phyloP scores from a whole-genome alignment of 2,113 vertebrate genomes.

The Maccullochella peelii region DNA sequence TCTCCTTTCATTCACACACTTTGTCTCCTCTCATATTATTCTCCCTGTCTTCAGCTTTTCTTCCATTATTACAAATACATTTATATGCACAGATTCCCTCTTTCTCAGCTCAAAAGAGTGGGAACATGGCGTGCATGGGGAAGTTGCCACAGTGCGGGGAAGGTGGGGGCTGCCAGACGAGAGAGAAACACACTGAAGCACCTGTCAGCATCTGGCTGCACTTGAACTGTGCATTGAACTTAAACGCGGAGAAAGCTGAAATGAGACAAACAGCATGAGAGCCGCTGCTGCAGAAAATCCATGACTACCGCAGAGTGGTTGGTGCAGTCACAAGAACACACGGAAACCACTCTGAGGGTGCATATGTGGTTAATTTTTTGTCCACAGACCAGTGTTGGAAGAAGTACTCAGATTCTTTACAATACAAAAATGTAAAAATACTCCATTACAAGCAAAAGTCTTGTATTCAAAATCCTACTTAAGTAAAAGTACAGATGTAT shows the following conservation, averaged over 20 bases:
- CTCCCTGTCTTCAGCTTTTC: slow-evolving; percentile 19
- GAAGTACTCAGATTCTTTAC: neutral
- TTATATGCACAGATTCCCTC: slow-evolving; percentile 23
- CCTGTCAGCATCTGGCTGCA: slow-evolving; percentile 59
- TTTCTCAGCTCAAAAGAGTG: slow-evolving; percentile 22
- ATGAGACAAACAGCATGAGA: slow-evolving; percentile 26
- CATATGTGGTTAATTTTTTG: neutral
- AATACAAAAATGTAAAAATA: too few species aligned
- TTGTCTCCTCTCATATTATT: slow-evolving; percentile 46
- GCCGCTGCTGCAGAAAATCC: slow-evolving; percentile 19
- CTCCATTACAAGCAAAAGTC: neutral
- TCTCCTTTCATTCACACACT: slow-evolving; percentile 49
- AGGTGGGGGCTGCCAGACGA: neutral
- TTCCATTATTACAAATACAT: slow-evolving; percentile 42
- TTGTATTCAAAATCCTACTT: neutral
- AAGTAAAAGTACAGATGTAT: neutral
- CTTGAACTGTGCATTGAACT: slow-evolving; percentile 22
- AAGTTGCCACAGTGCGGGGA: slow-evolving; percentile 14
- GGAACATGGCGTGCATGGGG: slow-evolving; percentile 2
- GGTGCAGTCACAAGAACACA: slow-evolving; percentile 8
- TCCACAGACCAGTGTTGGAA: too few species aligned
- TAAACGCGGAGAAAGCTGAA: slow-evolving; percentile 5
- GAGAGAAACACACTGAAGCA: slow-evolving; percentile 27
- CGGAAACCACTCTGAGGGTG: neutral
- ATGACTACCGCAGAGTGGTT: slow-evolving; percentile 2